Percentiles rank a stretch among this genome's conserved stretches.
Evolutionary conservation across 1,140 invertebrate genomes (phyloP).

Genomic region (Listronotus bonariensis): DNA sequence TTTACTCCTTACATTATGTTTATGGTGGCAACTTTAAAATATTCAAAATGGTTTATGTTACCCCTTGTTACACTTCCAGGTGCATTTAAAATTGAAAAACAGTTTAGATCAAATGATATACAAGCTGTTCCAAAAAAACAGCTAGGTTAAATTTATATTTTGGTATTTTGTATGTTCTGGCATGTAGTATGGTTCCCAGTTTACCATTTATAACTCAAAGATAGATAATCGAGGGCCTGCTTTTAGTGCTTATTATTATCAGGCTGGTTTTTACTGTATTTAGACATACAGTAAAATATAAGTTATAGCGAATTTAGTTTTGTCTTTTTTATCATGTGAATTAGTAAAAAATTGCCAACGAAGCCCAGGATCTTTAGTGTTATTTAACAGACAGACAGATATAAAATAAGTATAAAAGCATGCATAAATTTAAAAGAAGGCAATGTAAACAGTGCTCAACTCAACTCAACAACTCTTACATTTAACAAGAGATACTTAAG

Average conservation of each 20-base stretch:
- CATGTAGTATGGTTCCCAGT: conserved; percentile 68
- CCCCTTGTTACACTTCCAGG: conserved; percentile 84
- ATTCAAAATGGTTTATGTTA: conserved; percentile 85
- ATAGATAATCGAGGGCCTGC: conserved; percentile 43
- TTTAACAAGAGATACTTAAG: no score
- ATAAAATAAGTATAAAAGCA: no score
- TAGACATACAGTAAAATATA: conserved; percentile 12
- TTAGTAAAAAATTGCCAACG: no score
- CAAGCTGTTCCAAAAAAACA: conserved; percentile 83
- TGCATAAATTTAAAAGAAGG: no score
- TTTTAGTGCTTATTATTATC: conserved; percentile 39
- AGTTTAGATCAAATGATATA: conserved; percentile 80
- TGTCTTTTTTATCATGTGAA: no score
- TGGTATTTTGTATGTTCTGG: conserved; percentile 85
- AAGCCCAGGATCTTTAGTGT: no score
- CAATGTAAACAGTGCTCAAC: no score
- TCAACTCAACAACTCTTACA: no score
- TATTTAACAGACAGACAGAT: no score
- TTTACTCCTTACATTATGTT: conserved; percentile 89
- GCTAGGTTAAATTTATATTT: conserved; percentile 90
- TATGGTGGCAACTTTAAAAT: conserved; percentile 79
- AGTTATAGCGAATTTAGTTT: background rate
- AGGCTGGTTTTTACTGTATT: conserved; percentile 40
- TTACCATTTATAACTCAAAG: conserved; percentile 59
- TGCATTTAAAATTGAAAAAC: conserved; percentile 89